Percentiles rank a stretch among this genome's conserved stretches.
These are phyloP conservation scores for Vanessa cardui DNA, from an alignment of 2,888 invertebrate species.

Conservation along the genomic window DNA sequence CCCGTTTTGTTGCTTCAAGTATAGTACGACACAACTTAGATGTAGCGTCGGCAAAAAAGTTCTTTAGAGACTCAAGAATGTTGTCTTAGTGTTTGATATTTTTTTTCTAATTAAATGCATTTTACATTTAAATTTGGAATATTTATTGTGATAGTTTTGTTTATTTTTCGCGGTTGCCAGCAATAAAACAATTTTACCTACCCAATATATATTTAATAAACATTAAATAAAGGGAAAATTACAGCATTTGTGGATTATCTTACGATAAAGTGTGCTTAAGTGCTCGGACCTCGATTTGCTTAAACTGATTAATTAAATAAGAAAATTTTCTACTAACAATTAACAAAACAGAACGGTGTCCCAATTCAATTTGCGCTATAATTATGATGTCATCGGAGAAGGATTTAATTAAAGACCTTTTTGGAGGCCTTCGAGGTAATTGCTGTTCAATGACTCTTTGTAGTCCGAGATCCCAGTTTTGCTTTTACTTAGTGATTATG, in stretches of 20 bases:
- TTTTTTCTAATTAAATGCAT: no score
- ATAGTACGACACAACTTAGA: no score
- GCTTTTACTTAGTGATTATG: conserved; percentile 72
- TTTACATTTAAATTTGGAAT: no score
- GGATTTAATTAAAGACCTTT: conserved; percentile 82
- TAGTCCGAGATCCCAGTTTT: conserved; percentile 68
- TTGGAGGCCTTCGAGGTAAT: conserved; percentile 78
- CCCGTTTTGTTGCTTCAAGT: no score
- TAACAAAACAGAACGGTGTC: conserved; percentile 76
- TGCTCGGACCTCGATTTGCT: conserved; percentile 38
- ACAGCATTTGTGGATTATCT: neutral
- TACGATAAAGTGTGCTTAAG: neutral
- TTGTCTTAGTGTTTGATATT: no score
- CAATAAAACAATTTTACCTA: no score
- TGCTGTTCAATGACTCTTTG: conserved; percentile 81
- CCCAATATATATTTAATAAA: no score
- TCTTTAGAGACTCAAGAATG: no score
- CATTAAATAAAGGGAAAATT: no score
- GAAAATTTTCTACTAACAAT: conserved; percentile 72
- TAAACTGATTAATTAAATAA: conserved; percentile 65
- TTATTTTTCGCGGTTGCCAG: no score
- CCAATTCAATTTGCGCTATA: conserved; percentile 78
- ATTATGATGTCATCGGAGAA: conserved; percentile 82
- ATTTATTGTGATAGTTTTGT: no score
- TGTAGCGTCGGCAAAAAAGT: no score